Evolutionary conservation across 2,888 invertebrate genomes (phyloP).

Genomic region (Hemicrepidius hirtus): DNA sequence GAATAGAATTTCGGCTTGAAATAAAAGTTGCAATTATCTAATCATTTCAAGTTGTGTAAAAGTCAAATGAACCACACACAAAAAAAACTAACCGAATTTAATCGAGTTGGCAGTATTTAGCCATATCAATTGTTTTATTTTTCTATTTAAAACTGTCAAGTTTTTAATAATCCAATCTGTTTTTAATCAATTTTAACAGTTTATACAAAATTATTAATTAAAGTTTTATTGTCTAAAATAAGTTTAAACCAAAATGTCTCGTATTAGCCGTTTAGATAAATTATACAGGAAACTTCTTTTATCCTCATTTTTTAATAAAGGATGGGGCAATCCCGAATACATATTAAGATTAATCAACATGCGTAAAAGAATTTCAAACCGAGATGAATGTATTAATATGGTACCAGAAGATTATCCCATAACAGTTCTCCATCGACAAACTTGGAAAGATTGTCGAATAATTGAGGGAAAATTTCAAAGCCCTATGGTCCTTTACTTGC

Average conservation of each 20-base stretch:
- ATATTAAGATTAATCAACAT: conserved; percentile 92
- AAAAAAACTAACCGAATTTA: too few relatives aligned
- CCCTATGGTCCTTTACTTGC: conserved; percentile 88
- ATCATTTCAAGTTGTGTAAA: too few relatives aligned
- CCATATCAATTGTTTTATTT: too few relatives aligned
- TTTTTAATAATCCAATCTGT: too few relatives aligned
- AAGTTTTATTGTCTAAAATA: too few relatives aligned
- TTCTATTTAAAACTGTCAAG: too few relatives aligned
- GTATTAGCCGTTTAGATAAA: conserved; percentile 80
- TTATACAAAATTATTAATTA: too few relatives aligned
- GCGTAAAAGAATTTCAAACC: conserved; percentile 88
- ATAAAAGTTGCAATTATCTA: too few relatives aligned
- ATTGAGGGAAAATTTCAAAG: conserved; percentile 92
- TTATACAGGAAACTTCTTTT: conserved; percentile 90
- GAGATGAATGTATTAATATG: conserved; percentile 87
- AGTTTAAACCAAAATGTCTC: conserved; percentile 78
- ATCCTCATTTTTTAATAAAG: conserved; percentile 95
- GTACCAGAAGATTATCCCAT: conserved; percentile 90
- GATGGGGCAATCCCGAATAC: conserved; percentile 96
- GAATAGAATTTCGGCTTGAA: too few relatives aligned
- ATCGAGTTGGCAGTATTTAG: too few relatives aligned
- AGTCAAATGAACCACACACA: too few relatives aligned
- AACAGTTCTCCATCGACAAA: conserved; percentile 88
- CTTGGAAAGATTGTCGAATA: conserved; percentile 81
- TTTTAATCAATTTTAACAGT: too few relatives aligned